Evolutionary conservation across 2,797 vertebrate genomes (phyloP).

Genomic region (Poecilia wingei): DNA sequence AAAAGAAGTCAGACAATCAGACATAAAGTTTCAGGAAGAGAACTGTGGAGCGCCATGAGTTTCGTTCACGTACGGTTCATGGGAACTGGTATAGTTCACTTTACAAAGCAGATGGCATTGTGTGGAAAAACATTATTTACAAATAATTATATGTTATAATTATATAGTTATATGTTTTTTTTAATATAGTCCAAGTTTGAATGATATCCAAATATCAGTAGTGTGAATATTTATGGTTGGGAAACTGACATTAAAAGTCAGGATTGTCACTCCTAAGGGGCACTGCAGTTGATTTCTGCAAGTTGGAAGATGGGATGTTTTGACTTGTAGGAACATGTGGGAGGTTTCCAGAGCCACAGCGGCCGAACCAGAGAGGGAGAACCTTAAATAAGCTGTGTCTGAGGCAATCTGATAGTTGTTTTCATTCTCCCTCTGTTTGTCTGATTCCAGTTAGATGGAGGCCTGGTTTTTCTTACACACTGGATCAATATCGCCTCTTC

Average conservation of each 20-base stretch:
- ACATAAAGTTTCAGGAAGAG: background rate
- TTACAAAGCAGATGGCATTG: background rate
- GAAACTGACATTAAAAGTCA: background rate
- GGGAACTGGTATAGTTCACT: background rate
- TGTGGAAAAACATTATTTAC: background rate
- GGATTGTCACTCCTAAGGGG: background rate
- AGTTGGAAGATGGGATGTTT: background rate
- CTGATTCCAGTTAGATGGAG: constrained; percentile 15
- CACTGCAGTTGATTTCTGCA: background rate
- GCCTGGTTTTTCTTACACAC: constrained; percentile 16
- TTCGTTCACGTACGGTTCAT: background rate
- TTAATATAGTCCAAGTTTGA: background rate
- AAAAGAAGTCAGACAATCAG: background rate
- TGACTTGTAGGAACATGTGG: background rate
- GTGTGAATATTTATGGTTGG: background rate
- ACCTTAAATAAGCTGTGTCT: background rate
- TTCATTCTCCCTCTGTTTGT: background rate
- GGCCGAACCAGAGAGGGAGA: background rate
- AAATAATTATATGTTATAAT: background rate
- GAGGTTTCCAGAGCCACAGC: too few species aligned
- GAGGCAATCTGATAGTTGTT: background rate
- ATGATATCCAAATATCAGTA: background rate
- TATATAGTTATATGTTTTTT: background rate
- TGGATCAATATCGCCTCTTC: constrained; percentile 31
- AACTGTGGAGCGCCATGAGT: background rate